phyloP scores from a whole-genome alignment of 2,113 vertebrate species.

The Eonycteris spelaea region DNA sequence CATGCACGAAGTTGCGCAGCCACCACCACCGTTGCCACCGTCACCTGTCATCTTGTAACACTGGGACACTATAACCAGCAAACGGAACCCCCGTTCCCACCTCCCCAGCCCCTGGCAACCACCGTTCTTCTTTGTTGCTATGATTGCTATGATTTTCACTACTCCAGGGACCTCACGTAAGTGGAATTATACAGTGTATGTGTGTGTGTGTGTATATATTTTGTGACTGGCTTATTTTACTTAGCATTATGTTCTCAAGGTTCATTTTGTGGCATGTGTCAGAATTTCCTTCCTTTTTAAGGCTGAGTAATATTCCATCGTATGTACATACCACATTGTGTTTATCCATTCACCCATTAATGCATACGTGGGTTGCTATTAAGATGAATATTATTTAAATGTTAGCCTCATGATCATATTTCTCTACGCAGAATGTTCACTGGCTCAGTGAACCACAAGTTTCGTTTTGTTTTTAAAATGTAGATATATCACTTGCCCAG shows the following conservation, averaged over 20 bases:
- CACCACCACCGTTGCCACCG: not conserved
- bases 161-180: not conserved
- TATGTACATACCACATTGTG: not conserved
- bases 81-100: not conserved
- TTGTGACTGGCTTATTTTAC: not conserved
- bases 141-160: not conserved
- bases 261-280: not conserved
- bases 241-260: not conserved
- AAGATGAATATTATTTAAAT: not conserved
- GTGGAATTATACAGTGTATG: not conserved
- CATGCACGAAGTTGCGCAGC: not conserved
- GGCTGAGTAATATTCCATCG: not conserved
- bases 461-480: not conserved
- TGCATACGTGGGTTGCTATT: not conserved
- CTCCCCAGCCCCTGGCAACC: not conserved
- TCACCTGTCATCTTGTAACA: not conserved
- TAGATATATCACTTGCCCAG: not conserved
- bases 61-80: not conserved
- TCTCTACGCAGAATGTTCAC: not conserved
- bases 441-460: not conserved
- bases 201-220: not conserved
- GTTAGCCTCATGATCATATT: not conserved
- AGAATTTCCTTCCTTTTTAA: not conserved
- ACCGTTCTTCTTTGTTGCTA: not conserved
- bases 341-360: not conserved